Evolutionary conservation across 1,140 invertebrate species (phyloP), one percentile per base, ranked within the genome.

Genomic region (Lysiphlebus fabarum): DNA sequence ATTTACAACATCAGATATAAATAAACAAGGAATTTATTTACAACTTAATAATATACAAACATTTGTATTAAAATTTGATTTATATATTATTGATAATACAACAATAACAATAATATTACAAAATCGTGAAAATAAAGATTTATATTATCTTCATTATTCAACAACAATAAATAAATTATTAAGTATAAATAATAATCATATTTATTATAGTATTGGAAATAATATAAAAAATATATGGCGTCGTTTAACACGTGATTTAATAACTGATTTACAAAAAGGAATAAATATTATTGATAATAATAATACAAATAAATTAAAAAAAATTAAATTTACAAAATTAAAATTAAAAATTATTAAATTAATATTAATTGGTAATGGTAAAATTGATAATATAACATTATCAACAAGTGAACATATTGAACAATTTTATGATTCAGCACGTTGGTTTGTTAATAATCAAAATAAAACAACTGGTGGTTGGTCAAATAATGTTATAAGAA

Each of bases 401-500:
- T 86, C 90, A n/a, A 86, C 87, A 2, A 89, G 86, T 65, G 88
- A 92, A 69, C 93, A 97, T 77, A 84, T 91, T 74, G 85, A 88
- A 53, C 90, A 95, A 74, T 98, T 98, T 81, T 92, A 90, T 68
- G 88, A 92, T 72, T 90, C 95, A 4, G 94, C 95, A 11, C 85
- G 92, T 67, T 99, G 96, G 96, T 90, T 99, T 70, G 86, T 96
- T 5, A 80, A 80, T 17, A 85, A 93, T 81, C 96, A 99, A 80
- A 88, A 95, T 71, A 67, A 77, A 44, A 77, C 85, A 58, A 83
- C 87, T 37, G 93, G 92, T 66, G 95, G 93, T 36, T 97, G 94
- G 94, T 81, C 89, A 41, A 95, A 95, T 76, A 89, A 89, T 41
- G 93, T 96, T 4, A 83, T 86, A 51, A 80, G 94, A 65, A 87